phyloP scores from a whole-genome alignment of 2,888 invertebrate genomes.

The Lasius platythorax region DNA sequence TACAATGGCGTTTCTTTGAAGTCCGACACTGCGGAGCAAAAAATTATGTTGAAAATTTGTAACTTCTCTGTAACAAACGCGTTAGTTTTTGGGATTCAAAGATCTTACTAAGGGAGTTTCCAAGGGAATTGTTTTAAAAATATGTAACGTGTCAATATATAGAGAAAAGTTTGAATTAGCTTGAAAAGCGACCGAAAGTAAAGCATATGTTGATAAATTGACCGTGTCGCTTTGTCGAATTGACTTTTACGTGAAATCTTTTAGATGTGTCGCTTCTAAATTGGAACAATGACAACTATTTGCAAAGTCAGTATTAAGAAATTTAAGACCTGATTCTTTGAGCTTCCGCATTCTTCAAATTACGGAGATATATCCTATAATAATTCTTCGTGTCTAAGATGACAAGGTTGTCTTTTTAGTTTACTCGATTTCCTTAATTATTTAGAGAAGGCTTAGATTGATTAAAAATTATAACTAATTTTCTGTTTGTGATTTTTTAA shows the following conservation, averaged over 20 bases:
- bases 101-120: neutral
- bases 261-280: neutral
- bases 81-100: neutral
- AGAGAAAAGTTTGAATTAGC: neutral
- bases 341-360: neutral
- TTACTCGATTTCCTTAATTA: neutral
- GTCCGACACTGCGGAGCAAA: neutral
- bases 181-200: neutral
- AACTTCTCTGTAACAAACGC: neutral
- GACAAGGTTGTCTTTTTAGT: neutral
- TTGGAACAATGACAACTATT: neutral
- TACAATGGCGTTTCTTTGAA: conserved; percentile 28
- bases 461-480: neutral
- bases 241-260: neutral
- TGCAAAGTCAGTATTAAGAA: neutral
- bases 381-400: neutral
- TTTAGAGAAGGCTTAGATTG: too few relatives aligned
- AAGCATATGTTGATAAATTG: neutral
- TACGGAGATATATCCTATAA: neutral
- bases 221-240: too few relatives aligned
- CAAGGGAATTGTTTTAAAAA: neutral
- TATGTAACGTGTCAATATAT: neutral
- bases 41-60: conserved; percentile 34
- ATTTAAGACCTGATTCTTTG: neutral
- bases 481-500: neutral